A percentile compares a stretch with the other conserved stretches of the same genome.
Conservation (phyloP, 2,113 vertebrate species). For the Talpa occidentalis region DNA sequence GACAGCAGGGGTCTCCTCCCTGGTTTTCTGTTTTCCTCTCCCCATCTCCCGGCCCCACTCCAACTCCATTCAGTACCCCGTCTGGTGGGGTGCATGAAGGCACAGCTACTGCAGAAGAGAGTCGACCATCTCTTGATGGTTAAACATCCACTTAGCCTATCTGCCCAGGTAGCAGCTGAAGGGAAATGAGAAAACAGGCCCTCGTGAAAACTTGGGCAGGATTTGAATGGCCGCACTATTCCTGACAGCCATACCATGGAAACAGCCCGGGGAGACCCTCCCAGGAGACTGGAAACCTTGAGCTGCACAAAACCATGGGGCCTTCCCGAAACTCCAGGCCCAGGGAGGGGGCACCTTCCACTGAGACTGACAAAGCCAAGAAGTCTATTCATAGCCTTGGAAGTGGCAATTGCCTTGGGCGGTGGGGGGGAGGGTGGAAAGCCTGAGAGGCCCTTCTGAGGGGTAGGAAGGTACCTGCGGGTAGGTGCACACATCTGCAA, state of each 20-base stretch:
- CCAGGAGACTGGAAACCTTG: not conserved
- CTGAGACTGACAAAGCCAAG: no score
- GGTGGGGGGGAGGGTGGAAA: fast-evolving
- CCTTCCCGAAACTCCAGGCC: not conserved
- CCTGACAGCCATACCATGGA: no score
- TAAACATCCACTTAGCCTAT: not conserved
- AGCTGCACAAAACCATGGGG: not conserved
- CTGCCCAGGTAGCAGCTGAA: not conserved
- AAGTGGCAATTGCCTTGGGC: not conserved
- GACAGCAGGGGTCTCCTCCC: not conserved
- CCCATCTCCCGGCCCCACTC: not conserved
- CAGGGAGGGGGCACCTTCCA: not conserved
- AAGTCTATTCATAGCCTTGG: not conserved
- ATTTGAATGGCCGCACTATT: not conserved
- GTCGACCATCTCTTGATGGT: not conserved
- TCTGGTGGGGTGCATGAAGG: not conserved
- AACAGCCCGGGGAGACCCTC: no score
- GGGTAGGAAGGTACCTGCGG: not conserved
- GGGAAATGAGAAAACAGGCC: not conserved
- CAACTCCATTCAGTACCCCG: not conserved
- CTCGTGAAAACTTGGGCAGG: not conserved
- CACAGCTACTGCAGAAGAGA: not conserved
- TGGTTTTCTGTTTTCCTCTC: not conserved
- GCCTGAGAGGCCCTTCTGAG: not conserved
- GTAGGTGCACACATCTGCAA: not conserved